Base-by-base conservation (phyloP, 2,888 invertebrate genomes). In the Seladonia tumulorum region DNA sequence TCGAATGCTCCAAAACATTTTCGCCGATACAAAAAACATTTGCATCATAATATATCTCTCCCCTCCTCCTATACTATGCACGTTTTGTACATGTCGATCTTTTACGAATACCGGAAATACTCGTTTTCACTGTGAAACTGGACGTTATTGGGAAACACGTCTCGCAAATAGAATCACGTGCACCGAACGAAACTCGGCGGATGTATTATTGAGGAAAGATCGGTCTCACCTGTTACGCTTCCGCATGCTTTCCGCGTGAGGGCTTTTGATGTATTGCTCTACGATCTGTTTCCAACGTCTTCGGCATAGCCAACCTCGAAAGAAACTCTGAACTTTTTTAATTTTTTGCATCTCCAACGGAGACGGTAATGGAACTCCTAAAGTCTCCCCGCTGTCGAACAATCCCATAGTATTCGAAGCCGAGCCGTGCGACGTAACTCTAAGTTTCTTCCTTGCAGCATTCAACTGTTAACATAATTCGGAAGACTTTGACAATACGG, bases 221-320 rank as follows among this genome's bases (percentile, higher is more conserved):
- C 63, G 49, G 2, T 25, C 60, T 49, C 68, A 97, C 97, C 97
- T 98, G 96, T 99, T 99, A 82, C 99, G 95, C 94, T 98, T 98
- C 80, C 98, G 96, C 98, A 99, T 98, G 94, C 98, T 98, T 94
- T 98, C 98, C 0, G 98, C 98, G 94, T 99, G 98, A 0, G 98
- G 98, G 85, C 98, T 98, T 94, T 98, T 98, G 93, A 99, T 99
- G 95, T 99, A 99, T 94, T 98, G 98, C 92, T 98, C 98, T 29
- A 99, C 98, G 81, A 99, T 99, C 95, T 98, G 98, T 95, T 99
- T 99, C 99, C 99, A 99, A 68, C 98, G 96, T 14, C 98, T 96
- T 18, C 99, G 96, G 94, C 98, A 99, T 80, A 99, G 95, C 99
- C 99, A 99, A 18, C 99, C 99, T 10, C 98, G 96, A 95, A 99